Evolutionary conservation across 2,113 vertebrate genomes (phyloP).

Genomic region (Chascanopsetta lugubris): DNA sequence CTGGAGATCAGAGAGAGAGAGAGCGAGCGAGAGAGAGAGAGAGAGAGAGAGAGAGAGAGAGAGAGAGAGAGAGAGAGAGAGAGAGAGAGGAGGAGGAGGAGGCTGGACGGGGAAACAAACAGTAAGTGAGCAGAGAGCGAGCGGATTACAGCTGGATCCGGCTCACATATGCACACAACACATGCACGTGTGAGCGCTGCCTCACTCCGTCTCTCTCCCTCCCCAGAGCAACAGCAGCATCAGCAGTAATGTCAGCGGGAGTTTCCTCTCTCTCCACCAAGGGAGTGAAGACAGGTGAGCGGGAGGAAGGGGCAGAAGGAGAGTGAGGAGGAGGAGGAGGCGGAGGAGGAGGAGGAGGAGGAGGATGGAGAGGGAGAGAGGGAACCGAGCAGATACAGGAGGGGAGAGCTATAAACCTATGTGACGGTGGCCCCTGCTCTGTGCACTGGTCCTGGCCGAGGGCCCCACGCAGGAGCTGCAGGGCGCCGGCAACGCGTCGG

Average conservation of each 20-base stretch:
- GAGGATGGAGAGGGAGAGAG: background rate
- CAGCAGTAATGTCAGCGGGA: conserved; percentile 13
- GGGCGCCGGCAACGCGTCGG: background rate
- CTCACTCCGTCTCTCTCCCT: conserved; percentile 37
- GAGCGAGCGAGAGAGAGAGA: conserved; percentile 14
- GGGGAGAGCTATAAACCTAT: background rate
- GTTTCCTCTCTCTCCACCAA: conserved; percentile 12
- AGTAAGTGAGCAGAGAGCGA: conserved; percentile 33
- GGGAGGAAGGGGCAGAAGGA: background rate
- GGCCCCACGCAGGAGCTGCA: conserved; percentile 40
- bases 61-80: conserved; percentile 31
- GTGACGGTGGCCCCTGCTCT: conserved; percentile 53
- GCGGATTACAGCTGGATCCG: conserved; percentile 65
- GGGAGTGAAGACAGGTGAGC: conserved; percentile 31
- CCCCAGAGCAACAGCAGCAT: conserved; percentile 45
- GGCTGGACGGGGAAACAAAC: conserved; percentile 25
- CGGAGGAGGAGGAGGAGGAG: background rate
- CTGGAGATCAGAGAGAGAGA: conserved; percentile 65
- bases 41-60: conserved; percentile 28
- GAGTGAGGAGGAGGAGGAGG: background rate
- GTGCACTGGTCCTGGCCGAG: conserved; percentile 22
- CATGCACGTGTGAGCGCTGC: background rate
- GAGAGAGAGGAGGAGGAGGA: conserved; percentile 22
- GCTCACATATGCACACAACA: conserved; percentile 22
- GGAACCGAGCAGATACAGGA: background rate